A percentile compares a stretch with the other conserved stretches of the same genome.
These are phyloP conservation scores for Corydoras maculifer DNA, from an alignment of 2,113 vertebrate species.

Conservation along the genomic window DNA sequence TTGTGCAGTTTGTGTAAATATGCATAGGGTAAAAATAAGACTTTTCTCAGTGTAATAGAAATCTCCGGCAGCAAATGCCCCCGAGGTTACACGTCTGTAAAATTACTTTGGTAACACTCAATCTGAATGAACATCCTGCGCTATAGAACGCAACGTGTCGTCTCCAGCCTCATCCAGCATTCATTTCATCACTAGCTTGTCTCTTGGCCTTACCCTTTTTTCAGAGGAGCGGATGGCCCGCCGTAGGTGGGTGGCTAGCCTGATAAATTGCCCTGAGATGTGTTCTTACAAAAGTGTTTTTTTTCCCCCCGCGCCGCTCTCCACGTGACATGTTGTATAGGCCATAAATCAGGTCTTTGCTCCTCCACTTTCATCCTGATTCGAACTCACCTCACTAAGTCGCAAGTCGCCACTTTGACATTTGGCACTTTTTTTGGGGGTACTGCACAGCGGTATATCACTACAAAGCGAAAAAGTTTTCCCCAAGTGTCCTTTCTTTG, in stretches of 20 bases:
- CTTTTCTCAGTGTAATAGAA: slow-evolving; percentile 8
- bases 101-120: slow-evolving; percentile 26
- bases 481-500: slow-evolving; percentile 19
- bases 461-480: slow-evolving; percentile 12
- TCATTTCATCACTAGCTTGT: slow-evolving; percentile 25
- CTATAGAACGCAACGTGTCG: neutral
- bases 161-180: slow-evolving; percentile 16
- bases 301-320: neutral
- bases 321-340: slow-evolving; percentile 34
- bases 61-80: slow-evolving; percentile 1
- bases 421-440: slow-evolving; percentile 2
- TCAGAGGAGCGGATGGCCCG: slow-evolving; percentile 27
- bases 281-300: slow-evolving; percentile 55
- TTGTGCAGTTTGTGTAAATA: neutral
- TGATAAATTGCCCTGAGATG: slow-evolving; percentile 64
- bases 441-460: slow-evolving; percentile 44
- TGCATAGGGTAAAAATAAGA: neutral
- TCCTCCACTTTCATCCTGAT: slow-evolving; percentile 28
- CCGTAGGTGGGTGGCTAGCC: slow-evolving; percentile 17
- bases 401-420: slow-evolving; percentile 28
- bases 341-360: slow-evolving; percentile 61
- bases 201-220: slow-evolving; percentile 7
- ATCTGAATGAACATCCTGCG: slow-evolving; percentile 31
- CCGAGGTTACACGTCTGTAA: slow-evolving; percentile 24
- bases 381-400: slow-evolving; percentile 29